A percentile compares a stretch with the other conserved stretches of the same genome.
Conservation (phyloP, 1,140 invertebrate genomes). For the Drosophila auraria region DNA sequence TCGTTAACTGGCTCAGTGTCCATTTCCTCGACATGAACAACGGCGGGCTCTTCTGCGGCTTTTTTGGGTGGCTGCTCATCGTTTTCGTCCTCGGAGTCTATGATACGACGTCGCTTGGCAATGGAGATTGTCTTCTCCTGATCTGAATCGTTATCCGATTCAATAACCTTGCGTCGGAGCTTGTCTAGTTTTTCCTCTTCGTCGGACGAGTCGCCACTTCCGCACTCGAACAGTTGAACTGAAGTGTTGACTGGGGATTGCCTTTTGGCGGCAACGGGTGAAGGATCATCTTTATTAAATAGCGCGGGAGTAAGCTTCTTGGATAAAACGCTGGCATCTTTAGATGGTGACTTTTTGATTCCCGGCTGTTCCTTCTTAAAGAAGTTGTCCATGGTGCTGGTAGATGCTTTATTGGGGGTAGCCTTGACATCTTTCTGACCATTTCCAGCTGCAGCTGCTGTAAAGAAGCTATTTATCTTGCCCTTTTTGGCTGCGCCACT, state of each 20-base stretch:
- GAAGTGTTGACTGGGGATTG: constrained; percentile 61
- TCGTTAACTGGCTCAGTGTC: constrained; percentile 58
- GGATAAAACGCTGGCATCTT: background rate
- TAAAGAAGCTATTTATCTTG: constrained; percentile 71
- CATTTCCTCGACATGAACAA: constrained; percentile 44
- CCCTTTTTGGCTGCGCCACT: constrained; percentile 57
- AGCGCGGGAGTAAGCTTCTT: background rate
- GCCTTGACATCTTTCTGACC: constrained; percentile 62
- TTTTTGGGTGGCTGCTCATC: constrained; percentile 73
- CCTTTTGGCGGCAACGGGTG: constrained; percentile 26
- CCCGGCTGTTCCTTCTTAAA: constrained; percentile 69
- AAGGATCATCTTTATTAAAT: constrained; percentile 1
- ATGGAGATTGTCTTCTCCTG: constrained; percentile 27
- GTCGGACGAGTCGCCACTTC: constrained; percentile 68
- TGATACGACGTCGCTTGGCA: constrained; percentile 71
- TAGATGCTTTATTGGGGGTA: constrained; percentile 41
- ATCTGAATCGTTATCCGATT: constrained; percentile 63
- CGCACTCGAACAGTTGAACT: constrained; percentile 64
- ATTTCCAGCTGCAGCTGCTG: constrained; percentile 35
- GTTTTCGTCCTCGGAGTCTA: constrained; percentile 76
- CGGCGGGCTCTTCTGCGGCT: constrained; percentile 25
- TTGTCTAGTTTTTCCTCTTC: constrained; percentile 79
- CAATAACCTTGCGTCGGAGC: constrained; percentile 65
- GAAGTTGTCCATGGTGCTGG: constrained; percentile 67
- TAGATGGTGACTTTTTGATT: constrained; percentile 39